Percentiles rank a stretch among this genome's conserved stretches.
Evolutionary conservation across 2,113 vertebrate genomes (phyloP).

Genomic region (Phyllostomus hastatus): DNA sequence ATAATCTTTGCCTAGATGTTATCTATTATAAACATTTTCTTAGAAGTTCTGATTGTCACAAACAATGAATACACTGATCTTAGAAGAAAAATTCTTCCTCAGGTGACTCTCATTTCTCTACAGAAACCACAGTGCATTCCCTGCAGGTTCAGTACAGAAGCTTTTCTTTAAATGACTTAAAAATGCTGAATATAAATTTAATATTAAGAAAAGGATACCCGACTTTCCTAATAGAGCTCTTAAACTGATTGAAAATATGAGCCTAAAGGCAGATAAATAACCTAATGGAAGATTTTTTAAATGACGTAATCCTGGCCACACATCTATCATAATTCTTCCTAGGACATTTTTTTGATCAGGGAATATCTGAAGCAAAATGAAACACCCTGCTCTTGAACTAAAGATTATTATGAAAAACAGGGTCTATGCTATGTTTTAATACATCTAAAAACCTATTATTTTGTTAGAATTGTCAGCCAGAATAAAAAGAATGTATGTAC

Average conservation of each 20-base stretch:
- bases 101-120: background rate
- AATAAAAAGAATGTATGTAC: background rate
- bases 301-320: background rate
- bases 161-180: background rate
- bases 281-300: background rate
- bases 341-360: background rate
- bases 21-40: background rate
- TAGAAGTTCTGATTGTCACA: background rate
- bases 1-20: background rate
- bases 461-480: background rate
- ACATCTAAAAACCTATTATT: background rate
- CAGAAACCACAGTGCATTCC: background rate
- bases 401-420: background rate
- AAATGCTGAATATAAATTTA: constrained; percentile 7
- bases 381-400: background rate
- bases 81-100: background rate
- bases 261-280: background rate
- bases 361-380: background rate
- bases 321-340: background rate
- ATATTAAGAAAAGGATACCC: constrained; percentile 4
- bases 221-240: background rate
- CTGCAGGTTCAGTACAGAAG: background rate
- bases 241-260: background rate
- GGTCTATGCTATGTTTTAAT: background rate
- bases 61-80: background rate